Evolutionary conservation across 1,140 invertebrate species (phyloP), one percentile per base, ranked within the genome.

Genomic region (Anastatus disparis): DNA sequence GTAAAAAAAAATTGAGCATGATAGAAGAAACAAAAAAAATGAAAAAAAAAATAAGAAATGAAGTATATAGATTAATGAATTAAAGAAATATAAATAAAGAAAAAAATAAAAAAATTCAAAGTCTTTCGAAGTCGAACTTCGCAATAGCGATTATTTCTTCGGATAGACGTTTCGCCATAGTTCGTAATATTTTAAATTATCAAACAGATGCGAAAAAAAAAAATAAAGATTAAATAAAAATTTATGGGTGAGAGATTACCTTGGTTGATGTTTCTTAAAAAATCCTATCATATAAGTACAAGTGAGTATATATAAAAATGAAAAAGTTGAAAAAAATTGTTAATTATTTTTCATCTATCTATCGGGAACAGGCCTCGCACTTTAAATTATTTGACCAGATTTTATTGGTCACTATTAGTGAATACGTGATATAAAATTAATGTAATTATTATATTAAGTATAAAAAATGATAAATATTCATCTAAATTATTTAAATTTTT

Each of bases 101-200:
- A 40, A 35, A 35, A 35, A 35, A 20, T 31, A 22, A 17, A 48
- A 66, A 20, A 42, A 62, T 53, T 70, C 8, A 50, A 53, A 52
- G 58, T 72, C 65, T 63, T 64, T 71, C 72, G 72, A 65, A 70
- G 50, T 17, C 46, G 61, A 48, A 52, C 17, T 73, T 74, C 71
- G 55, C 73, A 68, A 44, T 75, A 70, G 42, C 46, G 71, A 73
- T 74, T 73, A 67, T 77, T 78, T 79, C 77, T 74, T 78, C 72
- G 72, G 52, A 74, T 77, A 75, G 73, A 76, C 75, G 55, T 75
- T 71, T 74, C 71, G 75, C 73, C 62, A 75, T 78, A 76, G 76
- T 76, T 78, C 74, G 58, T 79, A 79, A 78, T 75, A 79, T 71
- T 78, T 79, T 78, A 77, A 77, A 76, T 77, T 74, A 76, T 76